Evolutionary conservation across 1,140 invertebrate species (phyloP).

Genomic region (Gonatopus flavifemur): DNA sequence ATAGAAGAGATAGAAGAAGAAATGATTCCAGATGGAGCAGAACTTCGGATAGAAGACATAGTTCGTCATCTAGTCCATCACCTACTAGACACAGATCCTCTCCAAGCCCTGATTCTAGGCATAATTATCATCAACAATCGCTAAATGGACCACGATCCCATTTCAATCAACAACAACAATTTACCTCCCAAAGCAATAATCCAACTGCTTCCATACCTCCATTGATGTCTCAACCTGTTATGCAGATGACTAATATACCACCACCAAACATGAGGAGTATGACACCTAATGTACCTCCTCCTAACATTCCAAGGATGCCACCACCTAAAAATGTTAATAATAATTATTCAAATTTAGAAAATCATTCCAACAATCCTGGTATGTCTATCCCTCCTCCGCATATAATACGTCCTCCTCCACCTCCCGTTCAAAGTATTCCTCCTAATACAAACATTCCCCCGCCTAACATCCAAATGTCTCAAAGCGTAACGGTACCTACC

Average conservation of each 20-base stretch:
- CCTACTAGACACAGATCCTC: slow-evolving; percentile 40
- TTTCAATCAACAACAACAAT: slow-evolving; percentile 35
- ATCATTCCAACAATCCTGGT: slow-evolving; percentile 25
- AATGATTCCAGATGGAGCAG: slow-evolving; percentile 46
- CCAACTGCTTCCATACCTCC: slow-evolving; percentile 39
- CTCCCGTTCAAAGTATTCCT: slow-evolving; percentile 35
- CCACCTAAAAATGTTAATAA: slow-evolving; percentile 36
- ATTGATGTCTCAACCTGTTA: slow-evolving; percentile 42
- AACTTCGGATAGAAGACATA: slow-evolving; percentile 39
- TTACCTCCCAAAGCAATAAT: slow-evolving; percentile 31
- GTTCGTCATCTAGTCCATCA: slow-evolving; percentile 49
- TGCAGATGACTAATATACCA: slow-evolving; percentile 44
- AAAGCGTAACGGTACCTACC: slow-evolving; percentile 29
- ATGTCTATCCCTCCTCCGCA: slow-evolving; percentile 51
- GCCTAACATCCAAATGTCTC: slow-evolving; percentile 40
- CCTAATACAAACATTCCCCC: slow-evolving; percentile 51
- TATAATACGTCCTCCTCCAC: slow-evolving; percentile 41
- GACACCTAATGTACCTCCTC: slow-evolving; percentile 35
- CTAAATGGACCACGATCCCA: slow-evolving; percentile 32
- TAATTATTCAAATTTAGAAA: slow-evolving; percentile 35
- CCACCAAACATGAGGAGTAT: slow-evolving; percentile 42
- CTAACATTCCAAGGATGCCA: slow-evolving; percentile 48
- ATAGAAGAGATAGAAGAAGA: slow-evolving; percentile 42
- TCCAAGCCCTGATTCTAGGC: slow-evolving; percentile 39
- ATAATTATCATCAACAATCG: slow-evolving; percentile 34